Percentiles rank a stretch among this genome's conserved stretches.
Conservation (phyloP, 2,888 invertebrate genomes). For the Lasioglossum calceatum region DNA sequence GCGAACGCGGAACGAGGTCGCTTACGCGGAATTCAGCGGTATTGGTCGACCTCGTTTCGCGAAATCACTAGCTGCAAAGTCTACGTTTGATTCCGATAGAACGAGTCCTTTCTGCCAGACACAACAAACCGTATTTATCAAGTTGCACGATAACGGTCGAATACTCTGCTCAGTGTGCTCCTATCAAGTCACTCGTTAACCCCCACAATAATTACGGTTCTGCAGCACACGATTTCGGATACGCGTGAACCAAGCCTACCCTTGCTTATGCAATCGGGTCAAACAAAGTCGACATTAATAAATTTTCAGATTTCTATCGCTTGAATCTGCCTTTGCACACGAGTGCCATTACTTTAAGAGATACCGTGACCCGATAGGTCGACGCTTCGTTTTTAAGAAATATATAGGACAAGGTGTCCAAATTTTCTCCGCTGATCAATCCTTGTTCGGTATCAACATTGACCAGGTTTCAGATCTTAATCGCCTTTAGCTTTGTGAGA, state of each 20-base stretch:
- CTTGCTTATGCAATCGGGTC: neutral
- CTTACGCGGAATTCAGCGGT: slow-evolving; percentile 38
- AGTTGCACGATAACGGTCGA: slow-evolving; percentile 46
- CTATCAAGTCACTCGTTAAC: slow-evolving; percentile 14
- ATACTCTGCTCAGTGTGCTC: slow-evolving; percentile 18
- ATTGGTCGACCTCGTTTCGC: slow-evolving; percentile 63
- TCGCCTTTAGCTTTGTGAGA: neutral
- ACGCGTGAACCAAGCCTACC: neutral
- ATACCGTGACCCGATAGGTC: neutral
- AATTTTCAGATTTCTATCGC: neutral
- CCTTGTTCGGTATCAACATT: too few species aligned
- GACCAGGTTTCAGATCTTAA: too few species aligned
- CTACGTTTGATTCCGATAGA: slow-evolving; percentile 46
- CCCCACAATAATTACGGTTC: neutral
- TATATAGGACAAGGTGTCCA: neutral
- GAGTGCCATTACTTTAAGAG: neutral
- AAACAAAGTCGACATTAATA: neutral
- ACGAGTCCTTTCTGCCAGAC: slow-evolving; percentile 53
- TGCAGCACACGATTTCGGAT: neutral
- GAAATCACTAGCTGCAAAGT: slow-evolving; percentile 45
- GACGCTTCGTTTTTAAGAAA: neutral
- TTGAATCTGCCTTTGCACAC: neutral
- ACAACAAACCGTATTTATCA: slow-evolving; percentile 65
- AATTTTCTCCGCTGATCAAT: too few species aligned
- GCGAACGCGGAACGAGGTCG: slow-evolving; percentile 27